Base-by-base conservation (phyloP, 1,140 invertebrate genomes). In the Sipha flava region DNA sequence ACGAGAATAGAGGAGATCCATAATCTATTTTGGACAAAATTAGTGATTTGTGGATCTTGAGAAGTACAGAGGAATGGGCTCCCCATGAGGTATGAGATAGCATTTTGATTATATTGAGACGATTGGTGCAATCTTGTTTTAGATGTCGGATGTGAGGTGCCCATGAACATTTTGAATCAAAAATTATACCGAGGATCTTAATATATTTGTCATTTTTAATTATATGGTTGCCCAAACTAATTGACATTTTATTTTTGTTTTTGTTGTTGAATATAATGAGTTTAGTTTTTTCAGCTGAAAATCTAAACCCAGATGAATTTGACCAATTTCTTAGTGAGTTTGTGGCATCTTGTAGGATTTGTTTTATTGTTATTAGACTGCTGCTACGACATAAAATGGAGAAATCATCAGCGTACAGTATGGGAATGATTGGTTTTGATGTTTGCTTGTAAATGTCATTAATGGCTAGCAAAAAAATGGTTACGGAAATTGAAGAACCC, bases 401-500 rank as follows among this genome's bases (percentile, higher is more conserved):
- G n/a, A n/a, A n/a, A n/a, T 31, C 75, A 43, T 59, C 75, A 34
- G 52, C 75, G 6, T 52, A 79, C 10, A 79, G 49, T 3, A 54
- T 54, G 47, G 12, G 45, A 16, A 57, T 79, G 31, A 59, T 52
- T 14, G 23, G 45, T 3, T 26, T 40, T 21, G 29, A 26, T 29
- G 43, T 29, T 29, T n/a, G n/a, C n/a, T n/a, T 37, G 23, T 31
- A 52, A 3, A 79, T 59, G 37, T 79, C 75, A 43, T 79, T 79
- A 7, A 80, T 23, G 3, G 79, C 79, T 49, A 80, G 66, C 29
- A 59, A 23, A 57, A 80, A 80, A 31, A 80, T 34, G 0, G 45
- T 80, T 21, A 70, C 64, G 1, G 34, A 45, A 7, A 80, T 29
- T 54, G 49, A 26, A 18, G 40, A 37, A 23, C 79, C 79, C 66